These are phyloP conservation scores for Hirtodrosophila histrioides DNA, from an alignment of 2,888 invertebrate species.

Conservation along the genomic window DNA sequence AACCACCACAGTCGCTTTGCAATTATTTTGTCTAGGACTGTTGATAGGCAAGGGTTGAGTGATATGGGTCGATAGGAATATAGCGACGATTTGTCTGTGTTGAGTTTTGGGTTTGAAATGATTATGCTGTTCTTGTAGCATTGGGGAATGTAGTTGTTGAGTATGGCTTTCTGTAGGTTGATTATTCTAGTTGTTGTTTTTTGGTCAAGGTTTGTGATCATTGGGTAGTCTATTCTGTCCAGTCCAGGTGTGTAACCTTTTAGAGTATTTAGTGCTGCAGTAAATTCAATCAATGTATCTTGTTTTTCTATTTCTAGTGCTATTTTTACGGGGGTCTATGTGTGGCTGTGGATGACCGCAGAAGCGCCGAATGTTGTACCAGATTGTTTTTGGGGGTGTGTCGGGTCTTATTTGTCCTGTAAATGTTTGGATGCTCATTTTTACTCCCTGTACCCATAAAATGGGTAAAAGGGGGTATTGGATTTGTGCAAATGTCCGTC, in stretches of 20 bases:
- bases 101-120: slow-evolving; percentile 28
- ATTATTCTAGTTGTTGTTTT: too few relatives aligned
- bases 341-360: slow-evolving; percentile 4
- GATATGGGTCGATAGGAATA: slow-evolving; percentile 34
- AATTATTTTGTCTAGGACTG: too few relatives aligned
- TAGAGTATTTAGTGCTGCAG: too few relatives aligned
- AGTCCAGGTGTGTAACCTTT: too few relatives aligned
- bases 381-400: slow-evolving; percentile 3
- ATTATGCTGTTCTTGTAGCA: slow-evolving; percentile 8
- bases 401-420: not conserved
- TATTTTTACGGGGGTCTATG: slow-evolving; percentile 6
- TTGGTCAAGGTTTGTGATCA: too few relatives aligned
- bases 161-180: too few relatives aligned
- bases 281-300: too few relatives aligned
- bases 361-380: slow-evolving; percentile 9
- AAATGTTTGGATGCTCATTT: not conserved
- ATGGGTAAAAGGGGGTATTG: too few relatives aligned
- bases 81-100: slow-evolving; percentile 26
- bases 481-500: too few relatives aligned
- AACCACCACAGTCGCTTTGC: slow-evolving; percentile 4
- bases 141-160: too few relatives aligned
- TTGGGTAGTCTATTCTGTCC: too few relatives aligned
- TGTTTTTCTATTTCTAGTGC: slow-evolving; percentile 23
- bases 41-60: slow-evolving; percentile 25
- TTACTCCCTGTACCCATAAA: too few relatives aligned